Conservation (phyloP, 2,797 vertebrate genomes). For the Naso thynnoides region DNA sequence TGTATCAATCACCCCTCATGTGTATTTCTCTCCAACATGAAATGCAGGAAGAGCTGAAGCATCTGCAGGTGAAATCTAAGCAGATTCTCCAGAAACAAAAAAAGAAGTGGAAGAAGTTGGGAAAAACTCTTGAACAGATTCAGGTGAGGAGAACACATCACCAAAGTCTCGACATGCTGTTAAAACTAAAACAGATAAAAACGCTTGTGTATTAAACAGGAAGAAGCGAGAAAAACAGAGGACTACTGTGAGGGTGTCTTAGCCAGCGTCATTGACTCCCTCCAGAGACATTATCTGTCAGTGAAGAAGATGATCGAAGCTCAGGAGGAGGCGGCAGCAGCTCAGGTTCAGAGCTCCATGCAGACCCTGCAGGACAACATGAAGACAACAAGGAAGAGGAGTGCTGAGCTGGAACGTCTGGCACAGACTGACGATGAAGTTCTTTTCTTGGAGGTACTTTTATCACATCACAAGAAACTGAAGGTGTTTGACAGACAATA, state of each 20-base stretch:
- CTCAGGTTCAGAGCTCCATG: conserved; percentile 18
- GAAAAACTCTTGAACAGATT: conserved; percentile 18
- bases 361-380: conserved; percentile 23
- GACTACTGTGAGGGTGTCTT: conserved; percentile 62
- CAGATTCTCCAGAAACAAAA: conserved; percentile 38
- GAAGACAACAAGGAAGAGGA: conserved; percentile 28
- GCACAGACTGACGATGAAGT: conserved; percentile 29
- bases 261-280: conserved; percentile 33
- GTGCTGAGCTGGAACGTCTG: conserved; percentile 49
- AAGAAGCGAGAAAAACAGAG: conserved; percentile 31
- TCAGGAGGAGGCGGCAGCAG: conserved; percentile 25
- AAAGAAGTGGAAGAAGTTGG: conserved; percentile 3
- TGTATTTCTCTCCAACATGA: conserved; percentile 1
- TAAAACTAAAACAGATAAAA: neutral
- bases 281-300: conserved; percentile 62
- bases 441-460: conserved; percentile 67
- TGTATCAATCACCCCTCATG: neutral
- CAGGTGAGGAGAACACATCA: conserved; percentile 49
- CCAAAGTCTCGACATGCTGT: neutral
- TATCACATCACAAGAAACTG: neutral
- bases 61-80: conserved; percentile 22
- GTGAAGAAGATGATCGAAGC: conserved; percentile 46
- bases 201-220: conserved; percentile 48
- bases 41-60: conserved; percentile 52
- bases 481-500: neutral